Base-by-base conservation (phyloP, 1,140 invertebrate genomes). In the Augochlora pura region DNA sequence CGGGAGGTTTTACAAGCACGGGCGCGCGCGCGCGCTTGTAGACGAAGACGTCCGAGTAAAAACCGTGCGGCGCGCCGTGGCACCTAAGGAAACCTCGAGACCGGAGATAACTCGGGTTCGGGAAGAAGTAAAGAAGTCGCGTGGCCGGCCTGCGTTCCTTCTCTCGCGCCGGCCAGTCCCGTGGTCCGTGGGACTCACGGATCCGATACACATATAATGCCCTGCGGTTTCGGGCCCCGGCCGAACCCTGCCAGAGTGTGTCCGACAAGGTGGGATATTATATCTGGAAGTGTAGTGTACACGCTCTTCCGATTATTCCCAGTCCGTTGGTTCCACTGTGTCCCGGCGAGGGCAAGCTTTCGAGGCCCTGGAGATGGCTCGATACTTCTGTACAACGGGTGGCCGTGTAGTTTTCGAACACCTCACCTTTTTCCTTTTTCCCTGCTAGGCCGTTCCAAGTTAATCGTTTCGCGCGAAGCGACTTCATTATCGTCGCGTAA, bases 291-390 rank as follows among this genome's bases (percentile, higher is more conserved):
- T 81, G 70, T 76, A 82, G 73, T 65, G 67, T 46, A 49, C 79
- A 74, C 79, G 67, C 78, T 82, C 80, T 81, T 80, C 60, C 83
- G 82, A 88, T 89, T 89, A 88, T 84, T 72, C 77, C 64, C 77
- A 67, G 64, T 69, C 67, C 64, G 70, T 42, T 81, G 87, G 64
- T 46, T 86, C 63, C 59, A 78, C 57, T 75, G 65, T 74, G 66
- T 49, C 38, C 57, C 38, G 68, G 73, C 54, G 49, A 64, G 64
- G 39, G 23, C 76, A 38, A 77, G 49, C 80, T 79, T 83, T 76
- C 54, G 77, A 76, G 62, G 76, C 68, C 65, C 70, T 54, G 73
- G 46, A 57, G 52, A n/a, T 32, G 68, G 23, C 54, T 18, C 64
- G 32, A 38, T 52, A 62, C 23, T 39, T 42, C 52, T 54, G 32